phyloP scores from a whole-genome alignment of 1,140 invertebrate genomes.

The Ganaspis sp. region DNA sequence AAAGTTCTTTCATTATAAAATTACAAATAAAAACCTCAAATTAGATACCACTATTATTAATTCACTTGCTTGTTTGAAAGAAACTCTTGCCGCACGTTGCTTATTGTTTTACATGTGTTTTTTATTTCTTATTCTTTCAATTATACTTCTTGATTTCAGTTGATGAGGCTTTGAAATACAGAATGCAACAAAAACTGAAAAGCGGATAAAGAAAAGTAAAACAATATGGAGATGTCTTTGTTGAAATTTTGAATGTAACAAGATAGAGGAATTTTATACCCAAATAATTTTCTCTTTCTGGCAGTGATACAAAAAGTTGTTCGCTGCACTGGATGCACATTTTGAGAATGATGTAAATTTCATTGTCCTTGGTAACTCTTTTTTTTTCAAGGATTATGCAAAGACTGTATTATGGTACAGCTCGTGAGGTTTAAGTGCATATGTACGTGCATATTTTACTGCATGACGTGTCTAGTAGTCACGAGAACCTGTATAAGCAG shows the following conservation, averaged over 20 bases:
- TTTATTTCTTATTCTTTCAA: too few relatives aligned
- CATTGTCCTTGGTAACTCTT: not conserved
- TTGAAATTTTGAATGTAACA: not conserved
- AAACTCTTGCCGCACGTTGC: too few relatives aligned
- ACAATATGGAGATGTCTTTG: not conserved
- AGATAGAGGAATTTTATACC: not conserved
- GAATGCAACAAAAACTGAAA: too few relatives aligned
- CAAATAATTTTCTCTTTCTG: not conserved
- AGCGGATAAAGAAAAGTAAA: not conserved
- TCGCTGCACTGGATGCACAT: not conserved
- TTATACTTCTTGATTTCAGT: too few relatives aligned
- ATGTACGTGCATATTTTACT: slow-evolving; percentile 9
- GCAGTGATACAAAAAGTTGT: not conserved
- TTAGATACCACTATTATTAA: too few relatives aligned
- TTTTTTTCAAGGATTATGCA: slow-evolving; percentile 1
- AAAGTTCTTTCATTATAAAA: too few relatives aligned
- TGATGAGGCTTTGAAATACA: too few relatives aligned
- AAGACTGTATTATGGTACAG: not conserved
- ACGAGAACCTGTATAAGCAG: not conserved
- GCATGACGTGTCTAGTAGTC: slow-evolving; percentile 6
- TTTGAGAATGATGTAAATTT: not conserved
- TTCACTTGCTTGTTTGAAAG: too few relatives aligned
- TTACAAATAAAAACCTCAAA: too few relatives aligned
- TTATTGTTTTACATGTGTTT: too few relatives aligned
- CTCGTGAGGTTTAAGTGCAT: not conserved